Conservation (phyloP, 2,113 vertebrate species). For the Carassius auratus region DNA sequence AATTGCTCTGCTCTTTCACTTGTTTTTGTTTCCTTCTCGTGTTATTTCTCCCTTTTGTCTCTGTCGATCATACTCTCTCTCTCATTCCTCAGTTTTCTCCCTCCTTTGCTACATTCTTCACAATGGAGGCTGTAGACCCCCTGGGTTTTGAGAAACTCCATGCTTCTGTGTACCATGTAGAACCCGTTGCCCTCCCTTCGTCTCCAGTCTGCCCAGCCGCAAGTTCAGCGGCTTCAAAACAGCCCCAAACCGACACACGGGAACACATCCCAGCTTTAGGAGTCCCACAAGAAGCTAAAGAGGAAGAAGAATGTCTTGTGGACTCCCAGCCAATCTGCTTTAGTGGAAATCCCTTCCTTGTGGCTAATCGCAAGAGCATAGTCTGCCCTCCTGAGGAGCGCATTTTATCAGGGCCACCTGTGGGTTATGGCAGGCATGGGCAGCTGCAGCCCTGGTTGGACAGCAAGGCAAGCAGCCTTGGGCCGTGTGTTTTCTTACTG, state of each 20-base stretch:
- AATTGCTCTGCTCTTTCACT: not conserved
- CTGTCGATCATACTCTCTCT: slow-evolving; percentile 8
- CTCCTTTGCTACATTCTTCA: slow-evolving; percentile 47
- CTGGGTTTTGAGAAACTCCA: slow-evolving; percentile 63
- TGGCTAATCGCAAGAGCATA: slow-evolving; percentile 81
- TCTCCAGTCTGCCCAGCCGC: slow-evolving; percentile 55
- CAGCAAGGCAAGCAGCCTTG: slow-evolving; percentile 80
- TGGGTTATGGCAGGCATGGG: slow-evolving; percentile 78
- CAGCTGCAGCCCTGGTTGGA: slow-evolving; percentile 81
- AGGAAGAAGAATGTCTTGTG: slow-evolving; percentile 77
- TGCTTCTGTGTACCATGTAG: slow-evolving; percentile 57
- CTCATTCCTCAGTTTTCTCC: slow-evolving; percentile 50
- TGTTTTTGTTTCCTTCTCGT: not conserved
- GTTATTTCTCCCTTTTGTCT: slow-evolving; percentile 23
- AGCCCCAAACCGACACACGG: slow-evolving; percentile 53
- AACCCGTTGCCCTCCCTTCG: slow-evolving; percentile 46
- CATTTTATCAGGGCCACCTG: slow-evolving; percentile 76
- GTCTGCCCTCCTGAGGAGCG: slow-evolving; percentile 63
- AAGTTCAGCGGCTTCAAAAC: slow-evolving; percentile 21
- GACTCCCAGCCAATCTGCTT: slow-evolving; percentile 85
- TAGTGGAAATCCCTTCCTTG: slow-evolving; percentile 83
- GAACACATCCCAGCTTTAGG: slow-evolving; percentile 40
- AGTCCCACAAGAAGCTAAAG: slow-evolving; percentile 48
- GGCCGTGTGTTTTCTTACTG: slow-evolving; percentile 43
- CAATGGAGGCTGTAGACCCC: slow-evolving; percentile 76